Percentiles rank a stretch among this genome's conserved stretches.
These are phyloP conservation scores for Dicycla oo DNA, from an alignment of 2,888 invertebrate genomes.

Conservation along the genomic window DNA sequence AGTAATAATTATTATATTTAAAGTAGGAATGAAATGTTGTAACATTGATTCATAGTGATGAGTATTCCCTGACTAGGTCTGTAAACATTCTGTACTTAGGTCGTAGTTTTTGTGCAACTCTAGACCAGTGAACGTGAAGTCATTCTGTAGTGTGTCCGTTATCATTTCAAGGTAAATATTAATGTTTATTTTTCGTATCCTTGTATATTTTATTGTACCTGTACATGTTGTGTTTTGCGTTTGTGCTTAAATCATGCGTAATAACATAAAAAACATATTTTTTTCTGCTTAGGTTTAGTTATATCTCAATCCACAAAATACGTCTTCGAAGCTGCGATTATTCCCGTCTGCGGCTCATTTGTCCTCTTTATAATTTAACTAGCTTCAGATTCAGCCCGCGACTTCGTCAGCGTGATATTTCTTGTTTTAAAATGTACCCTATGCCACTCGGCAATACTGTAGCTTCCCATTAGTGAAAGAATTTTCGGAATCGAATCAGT, in stretches of 20 bases:
- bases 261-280: no score
- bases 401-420: no score
- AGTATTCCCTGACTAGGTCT: conserved; percentile 1
- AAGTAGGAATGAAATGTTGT: neutral
- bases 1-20: conserved; percentile 8
- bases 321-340: neutral
- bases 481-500: no score
- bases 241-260: neutral
- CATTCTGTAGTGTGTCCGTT: neutral
- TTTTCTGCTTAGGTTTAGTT: no score
- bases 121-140: conserved; percentile 2
- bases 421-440: no score
- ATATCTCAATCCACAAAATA: neutral
- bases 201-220: no score
- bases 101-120: conserved; percentile 14
- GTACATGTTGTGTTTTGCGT: neutral
- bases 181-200: neutral
- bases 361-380: no score
- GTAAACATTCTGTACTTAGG: neutral
- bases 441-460: no score
- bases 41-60: conserved; percentile 31
- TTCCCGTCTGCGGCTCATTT: conserved; percentile 23
- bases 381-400: no score
- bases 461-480: no score
- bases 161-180: conserved; percentile 33